A percentile compares a stretch with the other conserved stretches of the same genome.
phyloP scores from a whole-genome alignment of 2,888 invertebrate genomes.

The Chamaedrilus cognettii region DNA sequence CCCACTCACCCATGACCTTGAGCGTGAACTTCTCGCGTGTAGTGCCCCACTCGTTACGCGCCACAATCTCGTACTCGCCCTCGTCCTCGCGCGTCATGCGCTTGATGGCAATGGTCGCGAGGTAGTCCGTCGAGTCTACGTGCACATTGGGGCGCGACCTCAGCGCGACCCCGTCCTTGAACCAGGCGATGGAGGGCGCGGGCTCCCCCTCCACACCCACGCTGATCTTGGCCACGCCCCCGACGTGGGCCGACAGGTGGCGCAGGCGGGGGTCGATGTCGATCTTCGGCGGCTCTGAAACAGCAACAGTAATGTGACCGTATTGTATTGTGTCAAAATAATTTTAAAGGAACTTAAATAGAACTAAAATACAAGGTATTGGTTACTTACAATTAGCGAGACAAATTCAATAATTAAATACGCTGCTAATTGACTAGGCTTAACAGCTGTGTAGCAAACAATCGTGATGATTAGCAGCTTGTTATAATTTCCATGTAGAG shows the following conservation, averaged over 20 bases:
- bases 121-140: slow-evolving; percentile 69
- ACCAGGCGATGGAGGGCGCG: slow-evolving; percentile 31
- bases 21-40: slow-evolving; percentile 32
- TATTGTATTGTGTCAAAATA: too few species aligned
- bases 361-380: too few species aligned
- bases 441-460: too few species aligned
- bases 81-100: slow-evolving; percentile 40
- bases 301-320: too few species aligned
- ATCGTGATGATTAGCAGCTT: too few species aligned
- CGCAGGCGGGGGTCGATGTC: slow-evolving; percentile 33
- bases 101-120: slow-evolving; percentile 62
- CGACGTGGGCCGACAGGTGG: slow-evolving; percentile 30
- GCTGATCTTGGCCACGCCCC: slow-evolving; percentile 32
- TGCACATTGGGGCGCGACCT: slow-evolving; percentile 20
- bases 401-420: too few species aligned
- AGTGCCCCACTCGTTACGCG: slow-evolving; percentile 40
- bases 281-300: slow-evolving; percentile 36
- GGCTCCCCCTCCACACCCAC: slow-evolving; percentile 38
- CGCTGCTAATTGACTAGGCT: too few species aligned
- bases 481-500: too few species aligned
- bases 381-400: too few species aligned
- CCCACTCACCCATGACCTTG: slow-evolving; percentile 35
- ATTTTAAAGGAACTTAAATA: too few species aligned
- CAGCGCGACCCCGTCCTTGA: slow-evolving; percentile 36
- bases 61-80: slow-evolving; percentile 39